Evolutionary conservation across 2,888 invertebrate species (phyloP).

Genomic region (Apeira syringaria): DNA sequence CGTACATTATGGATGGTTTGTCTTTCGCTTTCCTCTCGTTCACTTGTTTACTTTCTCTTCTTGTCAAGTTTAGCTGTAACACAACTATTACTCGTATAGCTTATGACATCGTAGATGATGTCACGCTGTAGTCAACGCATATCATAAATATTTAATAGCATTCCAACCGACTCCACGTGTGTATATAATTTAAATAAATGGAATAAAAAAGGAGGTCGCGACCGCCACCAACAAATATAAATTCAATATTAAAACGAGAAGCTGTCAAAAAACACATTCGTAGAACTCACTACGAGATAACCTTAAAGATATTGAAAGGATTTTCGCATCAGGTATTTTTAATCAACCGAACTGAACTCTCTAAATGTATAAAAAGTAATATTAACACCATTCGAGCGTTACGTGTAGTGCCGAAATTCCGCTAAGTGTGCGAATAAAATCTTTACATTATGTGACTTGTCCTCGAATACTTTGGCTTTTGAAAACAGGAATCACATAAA

Average conservation of each 20-base stretch:
- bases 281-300: slow-evolving; percentile 38
- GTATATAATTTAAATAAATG: slow-evolving; percentile 18
- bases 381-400: slow-evolving; percentile 75
- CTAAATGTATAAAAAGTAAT: slow-evolving; percentile 65
- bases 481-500: slow-evolving; percentile 60
- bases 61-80: background rate
- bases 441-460: slow-evolving; percentile 64
- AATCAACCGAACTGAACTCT: slow-evolving; percentile 58
- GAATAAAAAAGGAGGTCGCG: slow-evolving; percentile 9
- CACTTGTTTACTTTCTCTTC: slow-evolving; percentile 36
- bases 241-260: slow-evolving; percentile 30
- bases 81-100: too few relatives aligned
- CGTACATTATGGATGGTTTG: slow-evolving; percentile 57
- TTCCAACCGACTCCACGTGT: too few relatives aligned
- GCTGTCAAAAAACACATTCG: slow-evolving; percentile 32
- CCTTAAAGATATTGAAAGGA: slow-evolving; percentile 44
- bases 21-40: slow-evolving; percentile 32
- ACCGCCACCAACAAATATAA: slow-evolving; percentile 30
- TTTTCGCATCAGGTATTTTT: slow-evolving; percentile 58
- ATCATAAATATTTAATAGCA: too few relatives aligned
- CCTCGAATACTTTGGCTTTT: slow-evolving; percentile 52
- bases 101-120: too few relatives aligned
- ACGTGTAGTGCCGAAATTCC: slow-evolving; percentile 61
- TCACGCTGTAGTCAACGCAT: too few relatives aligned
- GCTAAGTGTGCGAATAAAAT: slow-evolving; percentile 64